A percentile compares a stretch with the other conserved stretches of the same genome.
Conservation (phyloP, 1,140 invertebrate species). For the Holcopasites calliopsidis region DNA sequence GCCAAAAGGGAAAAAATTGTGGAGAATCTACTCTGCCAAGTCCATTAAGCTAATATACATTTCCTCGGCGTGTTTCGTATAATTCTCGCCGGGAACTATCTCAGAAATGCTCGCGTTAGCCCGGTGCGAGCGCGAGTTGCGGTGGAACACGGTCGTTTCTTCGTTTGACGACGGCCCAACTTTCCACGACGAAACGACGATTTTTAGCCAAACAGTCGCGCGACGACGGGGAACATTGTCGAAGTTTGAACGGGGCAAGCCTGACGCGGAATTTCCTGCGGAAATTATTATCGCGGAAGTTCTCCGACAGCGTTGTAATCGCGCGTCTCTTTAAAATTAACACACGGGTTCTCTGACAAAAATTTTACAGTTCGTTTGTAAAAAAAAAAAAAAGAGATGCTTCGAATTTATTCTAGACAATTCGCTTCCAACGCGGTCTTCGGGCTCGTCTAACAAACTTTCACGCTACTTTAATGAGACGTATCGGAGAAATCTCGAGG, state of each 20-base stretch:
- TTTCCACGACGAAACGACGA: background rate
- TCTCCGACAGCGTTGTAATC: background rate
- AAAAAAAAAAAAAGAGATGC: too few species aligned
- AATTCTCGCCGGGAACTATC: constrained; percentile 20
- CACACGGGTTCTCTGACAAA: background rate
- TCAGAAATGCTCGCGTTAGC: constrained; percentile 1
- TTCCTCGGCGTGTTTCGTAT: background rate
- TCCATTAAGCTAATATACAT: background rate
- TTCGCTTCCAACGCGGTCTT: background rate
- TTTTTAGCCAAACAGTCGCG: constrained; percentile 1
- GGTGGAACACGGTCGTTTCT: background rate
- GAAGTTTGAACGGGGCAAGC: constrained; percentile 15
- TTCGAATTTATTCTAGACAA: too few species aligned
- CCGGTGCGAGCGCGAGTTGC: background rate
- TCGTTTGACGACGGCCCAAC: background rate
- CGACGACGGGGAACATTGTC: background rate
- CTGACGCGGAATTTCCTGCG: background rate
- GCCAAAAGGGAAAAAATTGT: too few species aligned
- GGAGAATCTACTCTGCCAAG: too few species aligned
- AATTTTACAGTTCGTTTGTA: too few species aligned
- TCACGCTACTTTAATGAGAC: background rate
- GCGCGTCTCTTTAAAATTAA: background rate
- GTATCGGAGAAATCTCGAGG: background rate
- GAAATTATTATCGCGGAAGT: constrained; percentile 8
- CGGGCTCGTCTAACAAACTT: background rate